Base-by-base conservation (phyloP, 1,140 invertebrate species). In the Coenobita brevimanus region DNA sequence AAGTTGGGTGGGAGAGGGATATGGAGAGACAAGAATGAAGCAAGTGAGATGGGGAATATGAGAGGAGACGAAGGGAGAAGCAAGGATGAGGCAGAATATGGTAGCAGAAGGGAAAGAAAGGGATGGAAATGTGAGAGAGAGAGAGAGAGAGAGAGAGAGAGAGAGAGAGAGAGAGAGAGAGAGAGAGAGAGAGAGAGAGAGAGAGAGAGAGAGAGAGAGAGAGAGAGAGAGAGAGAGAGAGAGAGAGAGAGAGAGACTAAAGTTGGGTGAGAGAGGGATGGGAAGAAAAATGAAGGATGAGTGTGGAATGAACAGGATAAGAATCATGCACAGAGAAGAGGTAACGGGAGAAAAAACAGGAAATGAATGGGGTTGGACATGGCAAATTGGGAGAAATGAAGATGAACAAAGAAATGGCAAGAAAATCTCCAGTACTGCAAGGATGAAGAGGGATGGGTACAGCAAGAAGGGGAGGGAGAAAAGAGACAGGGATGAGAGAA, bases 101-200 rank as follows among this genome's bases (percentile, higher is more conserved):
- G n/a, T 10, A 57, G 54, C 13, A 57, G 54, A 57, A 10, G 24
- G 21, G 24, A 6, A 30, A 24, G 15, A 21, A 24, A 67, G 27
- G 8, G 10, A 33, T 24, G 17, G 30, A 71, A 2, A 38, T 38
- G 10, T 27, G n/a, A 71, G 62, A 67, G 10, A 33, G 36, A 67
- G 21, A 67, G 21, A 64, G 62, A 64, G 62, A 64, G 62, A 64
- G 62, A 64, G 62, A 64, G 62, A 64, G 62, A 64, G 62, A 64
- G 62, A 64, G 62, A 64, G 62, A 64, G 62, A 64, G 62, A 64
- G 62, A 64, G 62, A 64, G 62, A 64, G 62, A 64, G 62, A 64
- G 62, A 64, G 62, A 64, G 62, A 64, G 62, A 64, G 62, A 64
- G 62, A 64, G 62, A 64, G 62, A 64, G 62, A 64, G 62, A 64